Conservation (phyloP, 2,113 vertebrate genomes). For the Chrysochloris asiatica region DNA sequence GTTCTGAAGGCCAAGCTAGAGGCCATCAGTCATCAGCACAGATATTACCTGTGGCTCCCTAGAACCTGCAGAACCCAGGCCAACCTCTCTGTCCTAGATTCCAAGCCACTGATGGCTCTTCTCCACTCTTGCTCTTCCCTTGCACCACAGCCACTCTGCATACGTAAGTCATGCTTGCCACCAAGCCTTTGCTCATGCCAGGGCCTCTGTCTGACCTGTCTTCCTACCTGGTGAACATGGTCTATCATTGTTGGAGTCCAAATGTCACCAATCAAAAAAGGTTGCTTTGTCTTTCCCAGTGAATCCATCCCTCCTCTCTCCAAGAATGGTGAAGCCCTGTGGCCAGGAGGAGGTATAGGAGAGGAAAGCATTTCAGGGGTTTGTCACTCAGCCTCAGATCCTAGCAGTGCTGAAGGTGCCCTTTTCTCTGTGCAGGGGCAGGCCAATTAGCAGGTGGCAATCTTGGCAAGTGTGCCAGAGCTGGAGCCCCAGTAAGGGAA, state of each 20-base stretch:
- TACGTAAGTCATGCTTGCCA: background rate
- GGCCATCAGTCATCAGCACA: background rate
- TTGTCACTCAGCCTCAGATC: background rate
- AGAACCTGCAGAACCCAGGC: background rate
- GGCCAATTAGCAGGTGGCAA: conserved; percentile 41
- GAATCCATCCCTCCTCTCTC: background rate
- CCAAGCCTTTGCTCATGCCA: background rate
- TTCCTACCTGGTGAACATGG: background rate
- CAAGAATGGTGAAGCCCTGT: background rate
- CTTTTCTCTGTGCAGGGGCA: background rate
- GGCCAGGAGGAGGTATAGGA: too few species aligned
- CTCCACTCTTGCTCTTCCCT: background rate
- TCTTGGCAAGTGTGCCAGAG: conserved; percentile 40
- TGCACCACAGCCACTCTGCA: background rate
- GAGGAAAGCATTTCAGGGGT: background rate
- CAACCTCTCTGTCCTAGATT: background rate
- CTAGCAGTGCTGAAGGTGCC: background rate
- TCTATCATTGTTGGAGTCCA: background rate
- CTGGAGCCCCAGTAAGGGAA: conserved; percentile 36
- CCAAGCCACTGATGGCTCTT: background rate
- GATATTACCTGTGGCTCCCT: background rate
- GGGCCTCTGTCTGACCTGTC: background rate
- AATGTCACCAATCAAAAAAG: background rate
- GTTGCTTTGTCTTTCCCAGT: background rate
- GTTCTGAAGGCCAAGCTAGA: background rate